These are phyloP conservation scores for Sebastes iracundus DNA, from an alignment of 2,797 vertebrate genomes.

Conservation along the genomic window DNA sequence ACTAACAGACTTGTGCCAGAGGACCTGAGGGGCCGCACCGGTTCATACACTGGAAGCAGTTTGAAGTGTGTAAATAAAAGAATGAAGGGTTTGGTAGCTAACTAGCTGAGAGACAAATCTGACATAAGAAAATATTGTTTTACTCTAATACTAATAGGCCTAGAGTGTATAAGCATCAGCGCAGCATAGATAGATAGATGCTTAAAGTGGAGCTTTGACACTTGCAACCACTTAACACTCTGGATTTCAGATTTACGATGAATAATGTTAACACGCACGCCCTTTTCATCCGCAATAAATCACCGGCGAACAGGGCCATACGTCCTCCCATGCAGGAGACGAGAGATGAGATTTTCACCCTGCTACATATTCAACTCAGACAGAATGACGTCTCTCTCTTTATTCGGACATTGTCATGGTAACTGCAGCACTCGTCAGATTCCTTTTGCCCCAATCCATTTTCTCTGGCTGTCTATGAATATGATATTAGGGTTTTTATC, in stretches of 20 bases:
- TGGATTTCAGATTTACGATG: conserved; percentile 38
- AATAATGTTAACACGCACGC: conserved; percentile 41
- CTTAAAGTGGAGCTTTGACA: conserved; percentile 38
- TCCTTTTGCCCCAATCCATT: conserved; percentile 74
- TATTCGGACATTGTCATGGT: conserved; percentile 80
- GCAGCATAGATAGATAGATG: conserved; percentile 6
- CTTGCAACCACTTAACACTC: conserved; percentile 16
- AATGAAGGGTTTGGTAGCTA: neutral
- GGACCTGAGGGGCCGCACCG: too few relatives aligned
- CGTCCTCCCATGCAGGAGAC: conserved; percentile 22
- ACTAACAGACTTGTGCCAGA: too few relatives aligned
- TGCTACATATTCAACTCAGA: conserved; percentile 61
- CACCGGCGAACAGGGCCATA: conserved; percentile 25
- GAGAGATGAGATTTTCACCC: conserved; percentile 53
- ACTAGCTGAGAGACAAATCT: neutral
- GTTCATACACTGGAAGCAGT: neutral
- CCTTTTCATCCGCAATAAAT: conserved; percentile 49
- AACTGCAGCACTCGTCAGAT: conserved; percentile 72
- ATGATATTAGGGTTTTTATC: conserved; percentile 80
- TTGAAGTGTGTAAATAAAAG: conserved; percentile 8
- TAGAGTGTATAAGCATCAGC: neutral
- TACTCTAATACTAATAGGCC: neutral
- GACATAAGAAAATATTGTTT: neutral
- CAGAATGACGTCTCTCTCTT: conserved; percentile 68
- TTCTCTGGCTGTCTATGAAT: conserved; percentile 78